phyloP scores from a whole-genome alignment of 2,113 vertebrate species.

The Halichoerus grypus region DNA sequence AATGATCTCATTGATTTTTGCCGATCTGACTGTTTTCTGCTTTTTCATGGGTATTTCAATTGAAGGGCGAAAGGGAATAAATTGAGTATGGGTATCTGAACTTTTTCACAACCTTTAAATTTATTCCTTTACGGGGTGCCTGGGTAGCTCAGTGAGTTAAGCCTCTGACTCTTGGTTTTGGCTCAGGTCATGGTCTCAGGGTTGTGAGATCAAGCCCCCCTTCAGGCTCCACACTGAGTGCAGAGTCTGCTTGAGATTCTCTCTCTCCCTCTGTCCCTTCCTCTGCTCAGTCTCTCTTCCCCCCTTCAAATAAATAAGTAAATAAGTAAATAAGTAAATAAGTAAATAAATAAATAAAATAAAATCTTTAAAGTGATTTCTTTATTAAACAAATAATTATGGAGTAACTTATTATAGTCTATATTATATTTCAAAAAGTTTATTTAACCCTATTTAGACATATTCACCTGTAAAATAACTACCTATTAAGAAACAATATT shows the following conservation, averaged over 20 bases:
- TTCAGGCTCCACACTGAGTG: background rate
- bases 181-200: background rate
- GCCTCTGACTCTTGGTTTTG: background rate
- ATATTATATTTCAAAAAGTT: background rate
- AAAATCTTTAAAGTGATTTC: background rate
- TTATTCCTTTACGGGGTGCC: background rate
- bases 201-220: background rate
- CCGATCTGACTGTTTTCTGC: background rate
- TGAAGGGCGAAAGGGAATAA: background rate
- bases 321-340: too few relatives aligned
- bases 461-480: background rate
- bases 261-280: background rate
- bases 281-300: background rate
- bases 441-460: background rate
- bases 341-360: background rate
- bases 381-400: slow-evolving; percentile 15
- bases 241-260: background rate
- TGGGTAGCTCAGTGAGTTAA: background rate
- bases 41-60: background rate
- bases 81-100: background rate
- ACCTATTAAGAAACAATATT: background rate
- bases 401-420: background rate
- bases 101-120: background rate
- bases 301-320: too few relatives aligned
- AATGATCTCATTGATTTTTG: slow-evolving; percentile 7